These are phyloP conservation scores for Pogonocherus hispidulus DNA, from an alignment of 2,888 invertebrate genomes.

Conservation along the genomic window DNA sequence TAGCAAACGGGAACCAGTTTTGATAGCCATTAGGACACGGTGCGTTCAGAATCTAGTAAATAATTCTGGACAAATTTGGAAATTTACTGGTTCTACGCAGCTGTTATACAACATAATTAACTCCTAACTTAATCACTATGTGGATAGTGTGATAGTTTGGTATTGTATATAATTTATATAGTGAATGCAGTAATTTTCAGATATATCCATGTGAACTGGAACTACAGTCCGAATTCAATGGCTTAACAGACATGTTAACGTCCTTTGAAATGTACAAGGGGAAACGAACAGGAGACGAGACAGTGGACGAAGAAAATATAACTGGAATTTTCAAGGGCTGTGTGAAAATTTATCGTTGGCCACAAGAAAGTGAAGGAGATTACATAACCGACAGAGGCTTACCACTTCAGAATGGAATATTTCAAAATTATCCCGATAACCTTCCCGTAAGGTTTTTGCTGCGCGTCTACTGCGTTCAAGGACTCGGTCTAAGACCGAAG, in stretches of 20 bases:
- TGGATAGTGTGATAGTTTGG: no score
- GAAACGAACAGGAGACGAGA: constrained; percentile 69
- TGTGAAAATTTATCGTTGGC: constrained; percentile 77
- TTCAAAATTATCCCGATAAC: constrained; percentile 75
- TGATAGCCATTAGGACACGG: no score
- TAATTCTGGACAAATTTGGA: no score
- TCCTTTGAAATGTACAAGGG: constrained; percentile 76
- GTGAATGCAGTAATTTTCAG: constrained; percentile 38
- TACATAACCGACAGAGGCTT: constrained; percentile 71
- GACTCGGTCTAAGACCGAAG: constrained; percentile 78
- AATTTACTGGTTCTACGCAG: no score
- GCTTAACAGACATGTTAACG: constrained; percentile 77
- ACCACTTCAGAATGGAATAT: constrained; percentile 74
- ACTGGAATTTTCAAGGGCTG: constrained; percentile 62
- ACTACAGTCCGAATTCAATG: constrained; percentile 75
- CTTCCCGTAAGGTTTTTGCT: constrained; percentile 76
- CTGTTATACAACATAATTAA: no score
- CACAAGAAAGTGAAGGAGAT: constrained; percentile 68
- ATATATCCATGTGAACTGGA: constrained; percentile 78
- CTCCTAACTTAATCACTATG: no score
- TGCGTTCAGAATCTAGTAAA: no score
- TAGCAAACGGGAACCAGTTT: no score
- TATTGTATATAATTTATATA: no score
- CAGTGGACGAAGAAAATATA: constrained; percentile 68
- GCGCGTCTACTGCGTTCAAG: constrained; percentile 84